Evolutionary conservation across 92 coral and sea anemone species (phyloP).

Genomic region (Porites rus): DNA sequence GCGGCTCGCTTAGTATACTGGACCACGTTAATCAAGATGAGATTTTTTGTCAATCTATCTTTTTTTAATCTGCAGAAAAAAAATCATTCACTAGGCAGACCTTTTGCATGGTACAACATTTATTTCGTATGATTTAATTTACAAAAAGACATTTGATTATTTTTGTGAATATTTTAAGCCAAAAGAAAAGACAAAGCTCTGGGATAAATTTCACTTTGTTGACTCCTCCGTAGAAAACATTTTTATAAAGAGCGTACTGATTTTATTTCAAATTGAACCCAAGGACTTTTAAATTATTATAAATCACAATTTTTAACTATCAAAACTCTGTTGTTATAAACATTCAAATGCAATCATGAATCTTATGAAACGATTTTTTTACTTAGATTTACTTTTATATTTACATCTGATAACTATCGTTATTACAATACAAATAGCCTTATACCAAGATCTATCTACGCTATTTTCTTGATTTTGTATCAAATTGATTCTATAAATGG

Average conservation of each 20-base stretch:
- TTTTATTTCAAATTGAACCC: background rate
- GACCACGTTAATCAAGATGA: too few species aligned
- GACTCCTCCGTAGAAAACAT: background rate
- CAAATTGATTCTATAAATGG: too few species aligned
- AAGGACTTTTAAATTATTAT: background rate
- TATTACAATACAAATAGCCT: background rate
- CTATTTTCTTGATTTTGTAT: background rate
- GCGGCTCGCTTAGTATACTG: background rate
- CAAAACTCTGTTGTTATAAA: conserved; percentile 11
- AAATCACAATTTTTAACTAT: conserved; percentile 14
- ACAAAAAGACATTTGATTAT: too few species aligned
- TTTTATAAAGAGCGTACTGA: background rate
- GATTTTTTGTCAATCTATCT: too few species aligned
- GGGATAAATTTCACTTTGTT: too few species aligned
- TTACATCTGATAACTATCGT: background rate
- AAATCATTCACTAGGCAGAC: too few species aligned
- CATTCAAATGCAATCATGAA: background rate
- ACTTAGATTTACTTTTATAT: background rate
- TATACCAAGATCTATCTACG: background rate
- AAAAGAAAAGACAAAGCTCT: too few species aligned
- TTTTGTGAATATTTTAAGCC: too few species aligned
- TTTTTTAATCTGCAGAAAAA: too few species aligned
- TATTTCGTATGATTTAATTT: too few species aligned
- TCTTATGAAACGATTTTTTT: too few species aligned
- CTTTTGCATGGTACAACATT: too few species aligned